phyloP scores from a whole-genome alignment of 2,113 vertebrate species.

The Archocentrus centrarchus region DNA sequence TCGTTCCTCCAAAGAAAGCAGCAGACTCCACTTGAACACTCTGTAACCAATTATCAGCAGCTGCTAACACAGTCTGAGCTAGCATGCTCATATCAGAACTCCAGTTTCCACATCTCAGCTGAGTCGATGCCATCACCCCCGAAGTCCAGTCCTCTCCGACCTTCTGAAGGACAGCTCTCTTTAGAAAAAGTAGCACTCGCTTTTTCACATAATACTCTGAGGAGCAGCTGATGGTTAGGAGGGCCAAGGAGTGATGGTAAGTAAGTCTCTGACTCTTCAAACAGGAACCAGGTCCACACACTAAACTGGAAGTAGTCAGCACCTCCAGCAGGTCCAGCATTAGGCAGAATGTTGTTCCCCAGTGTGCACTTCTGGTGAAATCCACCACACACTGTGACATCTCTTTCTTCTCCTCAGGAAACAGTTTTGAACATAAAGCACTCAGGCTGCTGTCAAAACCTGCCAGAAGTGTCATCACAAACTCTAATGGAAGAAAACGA shows the following conservation, averaged over 20 bases:
- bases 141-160: slow-evolving; percentile 84
- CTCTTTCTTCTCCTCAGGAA: slow-evolving; percentile 52
- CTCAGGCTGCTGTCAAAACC: slow-evolving; percentile 80
- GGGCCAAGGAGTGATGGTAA: slow-evolving; percentile 70
- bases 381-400: neutral
- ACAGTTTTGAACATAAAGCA: slow-evolving; percentile 77
- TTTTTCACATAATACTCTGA: slow-evolving; percentile 84
- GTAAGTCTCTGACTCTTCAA: slow-evolving; percentile 81
- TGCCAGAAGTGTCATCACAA: slow-evolving; percentile 78
- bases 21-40: slow-evolving; percentile 69
- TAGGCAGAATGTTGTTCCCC: slow-evolving; percentile 69
- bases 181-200: slow-evolving; percentile 84
- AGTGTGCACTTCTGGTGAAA: slow-evolving; percentile 25
- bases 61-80: slow-evolving; percentile 77
- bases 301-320: slow-evolving; percentile 78
- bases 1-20: slow-evolving; percentile 83
- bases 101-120: slow-evolving; percentile 10
- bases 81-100: slow-evolving; percentile 72
- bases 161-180: slow-evolving; percentile 84
- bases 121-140: neutral
- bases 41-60: slow-evolving; percentile 79
- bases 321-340: slow-evolving; percentile 87
- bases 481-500: slow-evolving; percentile 72
- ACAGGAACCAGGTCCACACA: slow-evolving; percentile 35
- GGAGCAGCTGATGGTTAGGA: slow-evolving; percentile 76